Evolutionary conservation across 2,797 vertebrate genomes (phyloP), one percentile per base, ranked within the genome.

Genomic region (Lepus oiostolus): DNA sequence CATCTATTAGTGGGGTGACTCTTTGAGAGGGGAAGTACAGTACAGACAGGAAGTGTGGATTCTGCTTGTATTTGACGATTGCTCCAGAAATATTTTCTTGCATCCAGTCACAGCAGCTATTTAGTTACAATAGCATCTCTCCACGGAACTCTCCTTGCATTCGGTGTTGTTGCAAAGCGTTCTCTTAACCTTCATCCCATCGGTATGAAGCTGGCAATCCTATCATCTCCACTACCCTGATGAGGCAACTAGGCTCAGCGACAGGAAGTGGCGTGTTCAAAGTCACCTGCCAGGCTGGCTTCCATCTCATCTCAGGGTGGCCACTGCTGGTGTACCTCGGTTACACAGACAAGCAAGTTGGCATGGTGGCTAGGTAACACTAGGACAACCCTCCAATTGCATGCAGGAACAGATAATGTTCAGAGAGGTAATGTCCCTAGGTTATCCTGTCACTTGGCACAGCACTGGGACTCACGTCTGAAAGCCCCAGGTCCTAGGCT

Each of bases 261-360:
- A 32, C 14, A 42, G 28, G 28, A 74, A 63, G 30, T 1, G 3
- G 0, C 38, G 35, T 67, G 2, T 38, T 26, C 67, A 24, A 42
- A 5, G 21, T 60, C 60, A 52, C 0, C 14, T 22, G 35, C 11
- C 35, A 38, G 52, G 19, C 38, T 42, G 32, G 3, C 1, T 84
- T 80, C 84, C 50, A 1, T 52, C 16, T 35, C 7, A 4, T 5
- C 8, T 28, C 4, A 0, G 16, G 10, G n/a, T 2, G 13, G 60
- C n/a, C 7, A 1, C 21, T 86, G 5, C 16, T 30, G 0, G 14
- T 11, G 32, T 14, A 8, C 19, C 3, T 1, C 4, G 1, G 35
- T 28, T 22, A 35, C 2, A 0, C 2, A 7, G 30, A 14, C 0
- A 21, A 0, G 21, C 28, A 3, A n/a, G 13, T 17, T 0, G 13